Base-by-base conservation (phyloP, 2,113 vertebrate species). In the Charadrius vociferus region DNA sequence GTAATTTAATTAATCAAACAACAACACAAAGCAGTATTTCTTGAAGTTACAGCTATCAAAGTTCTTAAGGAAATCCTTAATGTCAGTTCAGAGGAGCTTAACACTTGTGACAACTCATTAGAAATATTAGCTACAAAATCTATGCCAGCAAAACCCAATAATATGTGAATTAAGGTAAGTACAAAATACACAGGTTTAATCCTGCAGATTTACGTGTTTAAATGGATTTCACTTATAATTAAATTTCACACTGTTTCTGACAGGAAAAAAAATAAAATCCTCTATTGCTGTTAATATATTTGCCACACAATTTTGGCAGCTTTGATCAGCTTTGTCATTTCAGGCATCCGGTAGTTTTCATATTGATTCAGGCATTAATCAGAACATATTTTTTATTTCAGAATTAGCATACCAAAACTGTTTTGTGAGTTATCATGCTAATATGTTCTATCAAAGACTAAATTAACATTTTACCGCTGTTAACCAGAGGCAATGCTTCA, bases 401-500 rank as follows among this genome's bases (percentile, higher is more conserved):
- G 52, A 96, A 98, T 97, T 97, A 97, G 80, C 91, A 97, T 93
- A 96, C 59, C 71, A 89, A 97, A 96, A 98, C 67, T 90, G 45
- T 96, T 97, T 92, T 97, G 66, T 93, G 81, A 94, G 91, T 96
- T 98, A 95, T 90, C 97, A 97, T 96, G 96, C 88, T 98, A 98
- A 97, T 98, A 97, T 81, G 41, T 85, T 88, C 88, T 97, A 97
- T 96, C 95, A 97, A 98, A 97, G 93, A 95, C 80, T 95, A 97
- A 97, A 97, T 97, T 98, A 98, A 96, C 92, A 97, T 97, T 98
- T 98, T 95, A 94, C 85, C 19, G 14, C 84, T 90, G 24, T 85
- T 98, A 98, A 98, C 97, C 78, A 95, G 81, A 95, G 84, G 94
- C 72, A 78, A 92, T 67, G 52, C 53, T 88, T 96, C 79, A 74